A percentile compares a stretch with the other conserved stretches of the same genome.
Conservation (phyloP, 2,113 vertebrate genomes). For the Tupaia tana region DNA sequence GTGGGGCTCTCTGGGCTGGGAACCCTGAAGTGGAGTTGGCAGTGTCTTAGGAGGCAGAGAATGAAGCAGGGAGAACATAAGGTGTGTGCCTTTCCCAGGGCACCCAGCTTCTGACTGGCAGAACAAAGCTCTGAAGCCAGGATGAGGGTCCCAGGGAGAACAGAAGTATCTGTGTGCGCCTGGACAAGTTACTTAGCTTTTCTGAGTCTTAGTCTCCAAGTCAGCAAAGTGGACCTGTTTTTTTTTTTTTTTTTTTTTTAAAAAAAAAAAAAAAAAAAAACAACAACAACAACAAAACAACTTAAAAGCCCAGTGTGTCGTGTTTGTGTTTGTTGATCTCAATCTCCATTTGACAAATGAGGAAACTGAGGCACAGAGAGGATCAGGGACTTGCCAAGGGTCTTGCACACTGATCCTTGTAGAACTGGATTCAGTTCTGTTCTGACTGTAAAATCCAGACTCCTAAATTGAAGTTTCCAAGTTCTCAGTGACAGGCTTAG, state of each 20-base stretch:
- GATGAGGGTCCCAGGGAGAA: neutral
- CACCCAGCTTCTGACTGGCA: neutral
- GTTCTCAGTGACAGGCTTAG: neutral
- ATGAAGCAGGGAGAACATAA: neutral
- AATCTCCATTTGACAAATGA: neutral
- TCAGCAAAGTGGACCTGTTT: neutral
- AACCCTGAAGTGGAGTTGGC: neutral
- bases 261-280: neutral
- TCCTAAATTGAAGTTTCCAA: accelerated
- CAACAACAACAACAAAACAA: no score
- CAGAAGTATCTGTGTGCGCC: neutral
- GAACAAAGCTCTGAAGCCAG: neutral
- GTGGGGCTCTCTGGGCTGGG: neutral
- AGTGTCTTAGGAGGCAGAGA: neutral
- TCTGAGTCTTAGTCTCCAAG: neutral
- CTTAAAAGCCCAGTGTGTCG: no score
- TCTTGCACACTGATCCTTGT: neutral
- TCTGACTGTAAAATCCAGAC: neutral
- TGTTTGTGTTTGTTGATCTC: no score
- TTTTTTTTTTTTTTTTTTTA: no score
- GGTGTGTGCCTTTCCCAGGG: neutral
- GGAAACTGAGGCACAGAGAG: neutral
- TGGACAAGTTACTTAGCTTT: neutral
- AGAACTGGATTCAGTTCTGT: no score
- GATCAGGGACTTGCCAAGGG: neutral